A percentile compares a stretch with the other conserved stretches of the same genome.
phyloP scores from a whole-genome alignment of 2,888 invertebrate genomes.

The Platycheirus rosarum region DNA sequence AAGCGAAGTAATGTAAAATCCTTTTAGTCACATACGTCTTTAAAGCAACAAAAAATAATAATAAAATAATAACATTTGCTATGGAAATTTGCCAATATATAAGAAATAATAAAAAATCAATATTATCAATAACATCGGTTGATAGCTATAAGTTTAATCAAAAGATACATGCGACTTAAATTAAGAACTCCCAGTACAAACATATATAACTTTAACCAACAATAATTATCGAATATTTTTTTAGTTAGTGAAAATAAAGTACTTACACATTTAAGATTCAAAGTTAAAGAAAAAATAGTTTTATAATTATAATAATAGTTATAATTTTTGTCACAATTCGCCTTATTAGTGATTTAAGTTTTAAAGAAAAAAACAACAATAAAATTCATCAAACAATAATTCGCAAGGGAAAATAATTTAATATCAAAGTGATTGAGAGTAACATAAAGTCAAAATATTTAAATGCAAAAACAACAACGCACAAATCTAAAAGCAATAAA shows the following conservation, averaged over 20 bases:
- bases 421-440: constrained; percentile 27
- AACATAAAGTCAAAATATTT: constrained; percentile 15
- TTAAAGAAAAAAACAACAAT: constrained; percentile 18
- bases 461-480: constrained; percentile 23
- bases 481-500: too few species aligned
- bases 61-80: constrained; percentile 1
- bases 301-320: constrained; percentile 27
- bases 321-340: constrained; percentile 48
- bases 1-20: not conserved
- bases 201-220: constrained; percentile 36
- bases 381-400: constrained; percentile 30
- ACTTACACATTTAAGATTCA: too few species aligned
- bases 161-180: constrained; percentile 6
- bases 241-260: constrained; percentile 26
- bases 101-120: not conserved
- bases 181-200: constrained; percentile 47
- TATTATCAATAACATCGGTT: not conserved
- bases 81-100: not conserved
- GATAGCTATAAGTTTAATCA: not conserved
- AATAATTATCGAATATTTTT: constrained; percentile 45
- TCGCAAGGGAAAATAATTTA: constrained; percentile 21
- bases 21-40: not conserved
- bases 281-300: constrained; percentile 1
- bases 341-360: constrained; percentile 71
- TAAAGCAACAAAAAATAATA: not conserved